These are phyloP conservation scores for Aspiorhynchus laticeps DNA, from an alignment of 2,113 vertebrate genomes.

Conservation along the genomic window DNA sequence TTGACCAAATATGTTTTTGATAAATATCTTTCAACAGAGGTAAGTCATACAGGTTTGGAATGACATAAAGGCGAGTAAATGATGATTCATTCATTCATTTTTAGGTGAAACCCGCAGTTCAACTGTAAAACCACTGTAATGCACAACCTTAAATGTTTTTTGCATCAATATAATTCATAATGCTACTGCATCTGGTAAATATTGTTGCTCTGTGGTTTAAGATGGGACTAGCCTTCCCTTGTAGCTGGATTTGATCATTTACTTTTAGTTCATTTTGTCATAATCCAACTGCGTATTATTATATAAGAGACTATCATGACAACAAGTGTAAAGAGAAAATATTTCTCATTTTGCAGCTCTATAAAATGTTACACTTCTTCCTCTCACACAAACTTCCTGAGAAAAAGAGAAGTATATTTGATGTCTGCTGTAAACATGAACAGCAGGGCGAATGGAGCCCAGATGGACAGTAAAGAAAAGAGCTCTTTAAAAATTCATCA, in stretches of 20 bases:
- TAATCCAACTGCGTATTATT: no score
- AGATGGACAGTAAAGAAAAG: constrained; percentile 80
- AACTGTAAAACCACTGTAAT: not conserved
- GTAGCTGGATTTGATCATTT: not conserved
- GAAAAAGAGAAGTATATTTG: constrained; percentile 64
- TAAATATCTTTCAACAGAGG: not conserved
- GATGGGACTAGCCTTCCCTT: not conserved
- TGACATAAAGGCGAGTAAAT: not conserved
- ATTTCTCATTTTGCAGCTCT: not conserved
- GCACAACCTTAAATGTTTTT: not conserved
- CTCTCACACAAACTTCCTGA: constrained; percentile 59
- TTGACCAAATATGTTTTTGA: not conserved
- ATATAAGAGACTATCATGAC: not conserved
- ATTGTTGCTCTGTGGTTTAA: not conserved
- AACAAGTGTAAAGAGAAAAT: not conserved
- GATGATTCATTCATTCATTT: not conserved
- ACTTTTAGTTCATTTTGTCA: not conserved
- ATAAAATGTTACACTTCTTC: constrained; percentile 38
- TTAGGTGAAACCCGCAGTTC: not conserved
- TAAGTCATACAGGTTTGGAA: not conserved
- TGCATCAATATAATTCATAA: not conserved
- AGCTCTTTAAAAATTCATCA: constrained; percentile 83
- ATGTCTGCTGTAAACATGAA: constrained; percentile 72
- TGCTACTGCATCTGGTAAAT: not conserved
- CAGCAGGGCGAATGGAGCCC: constrained; percentile 77